These are phyloP conservation scores for Acanthococcus lagerstroemiae DNA, from an alignment of 2,888 invertebrate genomes.

Conservation along the genomic window DNA sequence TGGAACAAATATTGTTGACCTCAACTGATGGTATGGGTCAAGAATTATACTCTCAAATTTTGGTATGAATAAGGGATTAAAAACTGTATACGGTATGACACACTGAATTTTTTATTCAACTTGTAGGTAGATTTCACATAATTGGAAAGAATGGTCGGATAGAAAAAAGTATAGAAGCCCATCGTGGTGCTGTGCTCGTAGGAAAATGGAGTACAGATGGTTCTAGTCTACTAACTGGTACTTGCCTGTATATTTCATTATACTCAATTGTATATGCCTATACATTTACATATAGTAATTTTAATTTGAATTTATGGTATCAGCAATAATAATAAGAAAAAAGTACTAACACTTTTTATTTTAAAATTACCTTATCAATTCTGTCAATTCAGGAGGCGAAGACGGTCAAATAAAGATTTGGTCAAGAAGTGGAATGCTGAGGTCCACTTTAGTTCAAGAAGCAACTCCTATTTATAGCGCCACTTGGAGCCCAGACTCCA, in stretches of 20 bases:
- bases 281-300: too few species aligned
- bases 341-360: not conserved
- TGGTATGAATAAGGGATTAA: too few species aligned
- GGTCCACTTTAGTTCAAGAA: conserved; percentile 78
- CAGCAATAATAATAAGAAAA: too few species aligned
- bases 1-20: conserved; percentile 71
- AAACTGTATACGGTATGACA: too few species aligned
- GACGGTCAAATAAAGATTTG: conserved; percentile 94
- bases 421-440: conserved; percentile 88
- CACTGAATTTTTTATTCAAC: too few species aligned
- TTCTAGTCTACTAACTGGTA: conserved; percentile 82
- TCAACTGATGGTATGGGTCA: conserved; percentile 73
- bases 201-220: conserved; percentile 94
- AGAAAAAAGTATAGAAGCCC: conserved; percentile 87
- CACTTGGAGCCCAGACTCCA: conserved; percentile 57
- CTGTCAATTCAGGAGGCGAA: conserved; percentile 64
- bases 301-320: too few species aligned
- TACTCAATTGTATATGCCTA: too few species aligned
- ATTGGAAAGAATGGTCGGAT: conserved; percentile 80
- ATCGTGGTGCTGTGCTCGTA: conserved; percentile 77
- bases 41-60: too few species aligned
- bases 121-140: conserved; percentile 69
- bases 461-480: conserved; percentile 73
- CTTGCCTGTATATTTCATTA: too few species aligned
- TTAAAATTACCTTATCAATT: not conserved